Evolutionary conservation across 2,888 invertebrate species (phyloP), one percentile per base, ranked within the genome.

Genomic region (Brachypalpus laphriformis): DNA sequence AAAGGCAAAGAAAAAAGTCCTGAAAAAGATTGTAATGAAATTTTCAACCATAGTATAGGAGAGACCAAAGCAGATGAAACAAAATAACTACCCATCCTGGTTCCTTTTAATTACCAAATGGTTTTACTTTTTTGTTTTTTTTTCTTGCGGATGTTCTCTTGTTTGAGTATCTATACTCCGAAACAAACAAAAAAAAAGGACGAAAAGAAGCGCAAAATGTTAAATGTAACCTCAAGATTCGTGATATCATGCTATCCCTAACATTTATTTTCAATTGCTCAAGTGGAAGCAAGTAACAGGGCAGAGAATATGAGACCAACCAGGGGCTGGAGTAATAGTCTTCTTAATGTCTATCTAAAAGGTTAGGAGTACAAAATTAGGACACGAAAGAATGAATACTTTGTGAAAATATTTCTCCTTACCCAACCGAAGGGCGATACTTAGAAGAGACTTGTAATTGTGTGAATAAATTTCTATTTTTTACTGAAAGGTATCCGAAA

Each of bases 71-170:
- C 63, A 61, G 66, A 68, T 72, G 77, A 66, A 66, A 65, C 59
- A 72, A 72, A 77, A 77, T 68, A 82, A 65, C 72, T 63, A 54
- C 72, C 59, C 72, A 77, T 68, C 72, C 72, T 25, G 59, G 78
- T 63, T 72, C 56, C 22, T 82, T 82, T 82, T 82, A 82, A 82
- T 82, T 82, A 82, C 66, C 72, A 66, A 82, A 72, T 72, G 82
- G 65, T 68, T 82, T 82, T 61, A 11, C 18, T 54, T 31, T 34
- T 59, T 47, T 37, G 56, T 49, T 28, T 63, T 57, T 63, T 22
- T 47, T 14, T 47, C 45, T 51, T 47, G 14, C 31, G 71, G 47
- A 63, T 47, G 54, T 63, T 61, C 14, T 63, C 63, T 63, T 63
- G 68, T 56, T 54, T 20, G 37, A 56, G 9, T 25, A n/a, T 47